phyloP scores from a whole-genome alignment of 2,888 invertebrate genomes.

The Trissoscelio sp. region DNA sequence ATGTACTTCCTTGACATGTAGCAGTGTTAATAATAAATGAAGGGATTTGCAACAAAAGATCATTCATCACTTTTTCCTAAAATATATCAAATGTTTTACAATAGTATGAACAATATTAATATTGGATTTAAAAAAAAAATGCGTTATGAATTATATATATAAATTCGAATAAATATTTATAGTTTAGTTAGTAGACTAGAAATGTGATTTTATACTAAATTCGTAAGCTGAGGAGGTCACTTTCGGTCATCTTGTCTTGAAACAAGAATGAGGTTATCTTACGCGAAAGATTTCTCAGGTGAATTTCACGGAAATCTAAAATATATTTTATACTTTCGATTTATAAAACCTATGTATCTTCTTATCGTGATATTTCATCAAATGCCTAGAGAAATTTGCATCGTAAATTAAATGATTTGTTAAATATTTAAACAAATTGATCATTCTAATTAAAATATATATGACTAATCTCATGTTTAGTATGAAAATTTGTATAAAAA shows the following conservation, averaged over 20 bases:
- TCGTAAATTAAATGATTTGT: background rate
- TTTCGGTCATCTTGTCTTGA: slow-evolving; percentile 17
- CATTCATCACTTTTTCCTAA: no score
- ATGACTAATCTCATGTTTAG: no score
- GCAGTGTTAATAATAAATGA: background rate
- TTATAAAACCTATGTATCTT: background rate
- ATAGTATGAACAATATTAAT: no score
- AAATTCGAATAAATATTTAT: slow-evolving; percentile 25
- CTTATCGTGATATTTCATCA: background rate
- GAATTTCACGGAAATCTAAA: slow-evolving; percentile 20
- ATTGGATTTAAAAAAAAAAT: slow-evolving; percentile 9
- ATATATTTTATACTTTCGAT: slow-evolving; percentile 9
- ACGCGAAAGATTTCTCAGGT: slow-evolving; percentile 24
- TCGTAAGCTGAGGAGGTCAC: slow-evolving; percentile 25
- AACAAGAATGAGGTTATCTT: slow-evolving; percentile 36
- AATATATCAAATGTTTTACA: no score
- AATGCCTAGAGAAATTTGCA: background rate
- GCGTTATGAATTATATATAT: background rate
- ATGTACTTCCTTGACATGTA: background rate
- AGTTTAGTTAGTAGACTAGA: slow-evolving; percentile 6
- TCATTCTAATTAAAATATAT: no score
- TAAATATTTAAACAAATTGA: no score
- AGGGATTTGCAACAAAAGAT: background rate
- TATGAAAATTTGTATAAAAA: no score
- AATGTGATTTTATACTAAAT: slow-evolving; percentile 9